phyloP scores from a whole-genome alignment of 2,113 vertebrate species.

The Caloenas nicobarica region DNA sequence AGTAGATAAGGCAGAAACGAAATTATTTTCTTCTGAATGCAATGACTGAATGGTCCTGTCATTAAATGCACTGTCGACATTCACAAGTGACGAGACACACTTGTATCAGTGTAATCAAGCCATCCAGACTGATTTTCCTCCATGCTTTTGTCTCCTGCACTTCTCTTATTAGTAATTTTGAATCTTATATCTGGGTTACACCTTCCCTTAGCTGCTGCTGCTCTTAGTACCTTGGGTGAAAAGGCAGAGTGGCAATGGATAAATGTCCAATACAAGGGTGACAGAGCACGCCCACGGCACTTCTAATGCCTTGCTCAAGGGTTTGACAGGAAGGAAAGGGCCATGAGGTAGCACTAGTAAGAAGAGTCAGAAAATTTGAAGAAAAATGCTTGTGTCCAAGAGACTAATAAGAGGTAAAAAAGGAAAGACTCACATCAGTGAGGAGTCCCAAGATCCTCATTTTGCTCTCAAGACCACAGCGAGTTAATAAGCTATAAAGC shows the following conservation, averaged over 20 bases:
- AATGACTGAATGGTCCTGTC: not conserved
- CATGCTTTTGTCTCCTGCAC: not conserved
- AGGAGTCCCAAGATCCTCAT: not conserved
- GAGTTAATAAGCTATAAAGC: not conserved
- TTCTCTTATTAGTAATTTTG: not conserved
- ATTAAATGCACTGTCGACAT: not conserved
- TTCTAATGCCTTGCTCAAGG: not conserved
- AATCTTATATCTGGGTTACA: not conserved
- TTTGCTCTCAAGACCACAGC: not conserved
- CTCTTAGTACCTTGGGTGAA: not conserved
- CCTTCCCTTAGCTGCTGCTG: not conserved
- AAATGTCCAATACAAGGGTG: not conserved
- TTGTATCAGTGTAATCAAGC: not conserved
- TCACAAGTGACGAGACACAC: not conserved
- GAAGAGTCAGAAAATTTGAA: not conserved
- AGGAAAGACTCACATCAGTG: not conserved
- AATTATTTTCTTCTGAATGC: not conserved
- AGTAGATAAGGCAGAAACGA: not conserved
- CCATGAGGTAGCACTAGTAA: not conserved
- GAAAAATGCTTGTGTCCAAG: not conserved
- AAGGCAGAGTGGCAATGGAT: not conserved
- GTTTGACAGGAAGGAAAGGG: not conserved
- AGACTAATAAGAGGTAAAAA: not conserved
- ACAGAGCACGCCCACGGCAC: not conserved
- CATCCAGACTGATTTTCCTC: not conserved